Conservation (phyloP, 2,113 vertebrate species). For the Mohoua ochrocephala region DNA sequence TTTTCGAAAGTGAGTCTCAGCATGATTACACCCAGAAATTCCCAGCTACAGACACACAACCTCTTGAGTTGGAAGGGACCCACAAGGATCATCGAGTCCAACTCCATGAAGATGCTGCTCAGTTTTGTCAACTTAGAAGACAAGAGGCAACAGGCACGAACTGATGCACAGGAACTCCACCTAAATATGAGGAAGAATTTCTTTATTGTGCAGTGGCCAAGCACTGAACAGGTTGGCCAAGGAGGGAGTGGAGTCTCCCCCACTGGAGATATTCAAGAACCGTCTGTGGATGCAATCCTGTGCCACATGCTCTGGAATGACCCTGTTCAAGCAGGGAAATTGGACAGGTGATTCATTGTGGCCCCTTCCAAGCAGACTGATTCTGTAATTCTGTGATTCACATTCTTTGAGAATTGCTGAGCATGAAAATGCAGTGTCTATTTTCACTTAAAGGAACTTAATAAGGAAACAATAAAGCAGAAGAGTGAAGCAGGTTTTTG, state of each 20-base stretch:
- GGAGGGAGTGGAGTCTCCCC: not conserved
- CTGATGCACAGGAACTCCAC: not conserved
- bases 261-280: not conserved
- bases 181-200: not conserved
- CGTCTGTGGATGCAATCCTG: not conserved
- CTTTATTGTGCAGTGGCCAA: not conserved
- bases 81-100: not conserved
- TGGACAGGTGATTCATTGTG: not conserved
- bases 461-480: not conserved
- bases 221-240: not conserved
- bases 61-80: not conserved
- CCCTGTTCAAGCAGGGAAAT: not conserved
- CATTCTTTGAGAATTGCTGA: not conserved
- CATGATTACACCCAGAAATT: not conserved
- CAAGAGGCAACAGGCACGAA: not conserved
- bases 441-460: not conserved
- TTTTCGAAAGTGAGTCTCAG: not conserved
- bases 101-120: not conserved
- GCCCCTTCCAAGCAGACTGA: not conserved
- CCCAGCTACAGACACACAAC: not conserved
- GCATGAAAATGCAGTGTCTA: not conserved
- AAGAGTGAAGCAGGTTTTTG: not conserved
- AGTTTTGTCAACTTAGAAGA: fast-evolving
- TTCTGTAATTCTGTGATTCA: not conserved
- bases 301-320: not conserved